Percentiles rank a stretch among this genome's conserved stretches.
phyloP scores from a whole-genome alignment of 2,113 vertebrate species.

The Morone saxatilis region DNA sequence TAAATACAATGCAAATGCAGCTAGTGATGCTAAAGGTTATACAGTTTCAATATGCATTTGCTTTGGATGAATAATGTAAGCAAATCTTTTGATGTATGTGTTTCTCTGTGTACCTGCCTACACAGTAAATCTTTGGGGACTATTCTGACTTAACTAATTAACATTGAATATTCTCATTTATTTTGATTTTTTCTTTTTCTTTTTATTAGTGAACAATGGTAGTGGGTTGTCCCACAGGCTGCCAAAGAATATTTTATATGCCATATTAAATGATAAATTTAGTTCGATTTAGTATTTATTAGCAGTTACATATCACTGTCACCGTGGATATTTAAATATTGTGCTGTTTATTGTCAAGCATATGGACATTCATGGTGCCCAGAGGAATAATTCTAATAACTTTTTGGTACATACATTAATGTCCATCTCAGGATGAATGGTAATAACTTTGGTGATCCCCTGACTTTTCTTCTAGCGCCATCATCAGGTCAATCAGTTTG shows the following conservation, averaged over 20 bases:
- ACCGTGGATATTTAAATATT: conserved; percentile 22
- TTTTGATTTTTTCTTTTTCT: conserved; percentile 9
- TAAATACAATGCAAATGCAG: conserved; percentile 71
- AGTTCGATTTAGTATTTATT: background rate
- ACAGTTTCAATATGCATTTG: conserved; percentile 56
- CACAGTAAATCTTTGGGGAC: conserved; percentile 51
- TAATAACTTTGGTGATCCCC: background rate
- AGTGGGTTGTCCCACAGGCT: background rate
- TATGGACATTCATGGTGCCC: background rate
- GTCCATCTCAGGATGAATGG: background rate
- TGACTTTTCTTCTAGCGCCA: background rate
- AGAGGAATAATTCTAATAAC: background rate
- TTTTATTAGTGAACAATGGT: background rate
- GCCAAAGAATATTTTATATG: conserved; percentile 21
- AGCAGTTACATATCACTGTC: background rate
- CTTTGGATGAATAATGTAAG: conserved; percentile 65
- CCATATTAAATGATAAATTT: conserved; percentile 13
- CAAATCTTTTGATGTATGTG: conserved; percentile 61
- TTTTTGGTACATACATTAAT: background rate
- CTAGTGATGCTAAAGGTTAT: conserved; percentile 56
- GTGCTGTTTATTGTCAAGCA: background rate
- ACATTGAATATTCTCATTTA: conserved; percentile 38
- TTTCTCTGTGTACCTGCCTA: conserved; percentile 46
- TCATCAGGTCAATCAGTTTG: background rate
- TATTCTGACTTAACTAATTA: conserved; percentile 46